phyloP scores from a whole-genome alignment of 2,113 vertebrate genomes.

The Microcebus murinus region DNA sequence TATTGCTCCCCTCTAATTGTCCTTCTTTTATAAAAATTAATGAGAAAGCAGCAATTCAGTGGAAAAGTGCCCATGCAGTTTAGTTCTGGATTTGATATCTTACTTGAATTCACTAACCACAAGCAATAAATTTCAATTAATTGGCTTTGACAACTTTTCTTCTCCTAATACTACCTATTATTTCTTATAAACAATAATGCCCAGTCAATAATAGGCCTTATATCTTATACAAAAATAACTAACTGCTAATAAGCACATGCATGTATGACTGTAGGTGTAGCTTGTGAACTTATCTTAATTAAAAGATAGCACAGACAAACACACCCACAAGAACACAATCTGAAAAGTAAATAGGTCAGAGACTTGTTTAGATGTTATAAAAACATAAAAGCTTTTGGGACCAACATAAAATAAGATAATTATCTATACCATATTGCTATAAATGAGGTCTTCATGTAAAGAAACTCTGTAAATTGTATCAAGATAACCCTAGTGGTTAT shows the following conservation, averaged over 20 bases:
- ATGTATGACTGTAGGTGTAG: background rate
- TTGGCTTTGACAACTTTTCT: background rate
- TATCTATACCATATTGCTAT: background rate
- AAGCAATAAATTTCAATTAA: background rate
- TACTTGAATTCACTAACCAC: background rate
- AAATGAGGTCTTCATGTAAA: slow-evolving; percentile 29
- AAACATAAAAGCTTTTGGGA: background rate
- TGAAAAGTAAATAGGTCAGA: background rate
- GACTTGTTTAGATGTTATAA: background rate
- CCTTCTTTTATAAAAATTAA: background rate
- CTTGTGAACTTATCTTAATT: background rate
- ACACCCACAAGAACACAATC: background rate
- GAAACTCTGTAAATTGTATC: background rate
- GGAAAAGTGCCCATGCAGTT: background rate
- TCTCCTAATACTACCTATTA: background rate
- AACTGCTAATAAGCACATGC: background rate
- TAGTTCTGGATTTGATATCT: background rate
- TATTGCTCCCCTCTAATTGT: background rate
- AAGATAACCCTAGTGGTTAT: slow-evolving; percentile 61
- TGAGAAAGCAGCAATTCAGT: background rate
- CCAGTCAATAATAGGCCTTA: background rate
- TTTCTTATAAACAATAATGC: background rate
- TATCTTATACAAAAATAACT: background rate
- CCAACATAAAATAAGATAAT: slow-evolving; percentile 3
- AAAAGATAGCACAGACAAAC: background rate